Evolutionary conservation across 2,888 invertebrate species (phyloP).

Genomic region (Hydropsyche betteni): DNA sequence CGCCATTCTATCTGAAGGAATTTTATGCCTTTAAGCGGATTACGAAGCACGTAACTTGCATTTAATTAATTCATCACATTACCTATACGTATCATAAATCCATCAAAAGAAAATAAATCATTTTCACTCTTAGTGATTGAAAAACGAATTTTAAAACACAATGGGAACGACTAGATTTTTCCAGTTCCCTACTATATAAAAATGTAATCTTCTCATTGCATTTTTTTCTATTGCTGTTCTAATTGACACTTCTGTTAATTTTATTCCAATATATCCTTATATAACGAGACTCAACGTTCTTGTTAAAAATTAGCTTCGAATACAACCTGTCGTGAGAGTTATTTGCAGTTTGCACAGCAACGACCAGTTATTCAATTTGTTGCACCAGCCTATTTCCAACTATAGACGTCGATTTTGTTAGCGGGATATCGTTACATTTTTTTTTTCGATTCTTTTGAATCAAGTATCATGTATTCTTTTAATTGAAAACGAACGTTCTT

Average conservation of each 20-base stretch:
- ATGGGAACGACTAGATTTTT: too few species aligned
- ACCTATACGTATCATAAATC: constrained; percentile 12
- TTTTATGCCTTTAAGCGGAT: constrained; percentile 8
- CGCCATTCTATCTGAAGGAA: constrained; percentile 3
- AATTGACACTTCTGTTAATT: too few species aligned
- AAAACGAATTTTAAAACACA: neutral
- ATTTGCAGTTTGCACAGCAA: constrained; percentile 18
- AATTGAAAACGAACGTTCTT: neutral
- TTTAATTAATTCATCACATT: constrained; percentile 4
- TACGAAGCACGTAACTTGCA: neutral
- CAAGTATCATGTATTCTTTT: neutral
- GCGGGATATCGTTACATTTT: neutral
- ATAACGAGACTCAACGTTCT: neutral
- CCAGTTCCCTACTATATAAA: too few species aligned
- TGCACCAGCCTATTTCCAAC: constrained; percentile 7
- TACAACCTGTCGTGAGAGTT: constrained; percentile 32
- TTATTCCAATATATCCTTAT: too few species aligned
- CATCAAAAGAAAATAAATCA: neutral
- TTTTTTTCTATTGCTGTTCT: too few species aligned
- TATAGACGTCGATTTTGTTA: constrained; percentile 18
- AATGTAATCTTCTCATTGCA: too few species aligned
- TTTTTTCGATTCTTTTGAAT: neutral
- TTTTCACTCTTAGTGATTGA: neutral
- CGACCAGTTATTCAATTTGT: constrained; percentile 28
- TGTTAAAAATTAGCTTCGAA: constrained; percentile 27